Base-by-base conservation (phyloP, 92 coral and sea anemone species). In the Metridium senile region DNA sequence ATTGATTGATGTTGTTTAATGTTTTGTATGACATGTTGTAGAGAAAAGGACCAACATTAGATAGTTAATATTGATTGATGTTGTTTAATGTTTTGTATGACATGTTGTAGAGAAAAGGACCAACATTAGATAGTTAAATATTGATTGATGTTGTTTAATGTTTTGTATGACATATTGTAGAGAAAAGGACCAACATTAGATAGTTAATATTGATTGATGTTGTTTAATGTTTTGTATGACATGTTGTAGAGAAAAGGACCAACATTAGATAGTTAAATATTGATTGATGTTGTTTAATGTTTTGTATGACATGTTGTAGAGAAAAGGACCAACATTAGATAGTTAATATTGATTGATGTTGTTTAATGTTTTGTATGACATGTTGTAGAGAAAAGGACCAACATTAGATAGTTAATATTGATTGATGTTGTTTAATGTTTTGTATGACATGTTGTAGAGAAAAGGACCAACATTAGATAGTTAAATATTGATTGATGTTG, bases 351-450 rank as follows among this genome's bases (percentile, higher is more conserved):
- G n/a, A n/a, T n/a, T n/a, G n/a, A n/a, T 23, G 30, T 2, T 59
- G 65, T 19, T 22, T 7, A 22, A 18, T 20, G 30, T 6, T 22
- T 18, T 46, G 75, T 35, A 13, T 27, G 43, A 22, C 27, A 69
- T 34, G 19, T 69, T 74, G 13, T 64, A 95, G 99, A 23, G 81
- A 82, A 19, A 80, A 87, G 70, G 84, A 92, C 47, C n/a, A n/a
- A n/a, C n/a, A n/a, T n/a, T n/a, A n/a, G n/a, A n/a, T n/a, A n/a
- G n/a, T n/a, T n/a, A n/a, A n/a, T n/a, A n/a, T n/a, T n/a, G n/a
- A n/a, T n/a, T n/a, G n/a, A 39, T 39, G 6, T 6, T 39, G 11
- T 43, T 53, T 13, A 72, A 80, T 25, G 64, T 62, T 34, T 13
- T 39, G 49, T 39, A 39, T 39, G 49, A 13, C 49, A 39, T 39